Base-by-base conservation (phyloP, 2,113 vertebrate species). In the Rhizomys pruinosus region DNA sequence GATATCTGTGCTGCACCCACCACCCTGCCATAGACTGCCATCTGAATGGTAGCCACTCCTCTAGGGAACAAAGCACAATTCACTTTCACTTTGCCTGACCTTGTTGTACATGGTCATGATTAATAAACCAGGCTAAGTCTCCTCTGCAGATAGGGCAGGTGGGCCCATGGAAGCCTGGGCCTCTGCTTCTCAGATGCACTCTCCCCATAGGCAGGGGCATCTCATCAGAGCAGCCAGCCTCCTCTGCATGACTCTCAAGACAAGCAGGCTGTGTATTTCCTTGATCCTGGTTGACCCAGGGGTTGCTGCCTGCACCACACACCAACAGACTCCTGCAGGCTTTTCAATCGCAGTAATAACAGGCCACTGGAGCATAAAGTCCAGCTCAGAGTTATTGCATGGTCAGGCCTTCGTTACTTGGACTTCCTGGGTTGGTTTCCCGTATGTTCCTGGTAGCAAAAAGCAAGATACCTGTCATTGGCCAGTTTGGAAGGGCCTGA, bases 261-360 rank as follows among this genome's bases (percentile, higher is more conserved):
- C 55, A 93, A 93, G 12, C 93, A 94, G 94, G 94, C 95, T 84
- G 59, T 93, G 84, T 91, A 11, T 52, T 52, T 52, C 94, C 95
- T 96, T 94, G 96, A 97, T 96, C 91, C 59, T 77, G 61, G 92
- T 77, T 93, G 89, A 93, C 93, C 89, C 96, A 87, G 95, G 90
- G 96, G 97, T 96, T 95, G 91, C 89, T 77, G 91, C 0, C 0
- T 47, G 20, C 76, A 52, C 89, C 55, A 92, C 88, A 68, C 82
- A 89, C 91, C 94, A 92, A 92, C 87, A 92, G 87, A 90, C 96
- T 95, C 96, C 97, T 89, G 82, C 52, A 93, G 96, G 89, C 89
- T 95, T 84, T 84, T 44, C 44, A 82, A 82, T 68, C 42, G 52
- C 66, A 84, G 20, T 12, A 68, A 44, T 44, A 64, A 84, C 42